Percentiles rank a stretch among this genome's conserved stretches.
These are phyloP conservation scores for Callyntrura sp. DNA, from an alignment of 2,888 invertebrate genomes.

Conservation along the genomic window DNA sequence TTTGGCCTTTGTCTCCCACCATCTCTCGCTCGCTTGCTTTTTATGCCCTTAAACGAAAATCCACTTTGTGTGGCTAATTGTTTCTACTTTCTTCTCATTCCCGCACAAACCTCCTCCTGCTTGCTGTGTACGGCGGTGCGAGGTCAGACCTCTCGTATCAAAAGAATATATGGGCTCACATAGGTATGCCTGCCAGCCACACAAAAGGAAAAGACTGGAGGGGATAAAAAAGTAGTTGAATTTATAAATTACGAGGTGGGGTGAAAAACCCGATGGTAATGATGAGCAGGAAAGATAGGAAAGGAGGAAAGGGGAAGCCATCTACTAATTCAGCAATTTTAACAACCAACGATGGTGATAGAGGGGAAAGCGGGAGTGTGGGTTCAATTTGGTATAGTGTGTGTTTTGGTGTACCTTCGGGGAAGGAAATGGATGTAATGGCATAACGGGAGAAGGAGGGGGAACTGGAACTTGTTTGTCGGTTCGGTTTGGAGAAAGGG, in stretches of 20 bases:
- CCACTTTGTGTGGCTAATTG: conserved; percentile 42
- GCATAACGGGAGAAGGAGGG: no score
- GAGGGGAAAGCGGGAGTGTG: background rate
- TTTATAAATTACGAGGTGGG: background rate
- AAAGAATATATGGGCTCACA: background rate
- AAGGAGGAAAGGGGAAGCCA: conserved; percentile 39
- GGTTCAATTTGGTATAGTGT: background rate
- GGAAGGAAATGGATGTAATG: conserved; percentile 27
- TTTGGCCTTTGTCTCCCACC: background rate
- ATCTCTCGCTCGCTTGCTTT: background rate
- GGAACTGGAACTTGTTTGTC: no score
- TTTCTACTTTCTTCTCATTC: conserved; percentile 28
- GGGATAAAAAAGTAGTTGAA: conserved; percentile 41
- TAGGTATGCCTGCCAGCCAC: background rate
- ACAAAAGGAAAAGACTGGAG: conserved; percentile 30
- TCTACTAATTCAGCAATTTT: conserved; percentile 45
- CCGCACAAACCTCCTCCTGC: background rate
- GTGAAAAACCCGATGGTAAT: conserved; percentile 14
- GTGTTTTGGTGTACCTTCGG: background rate
- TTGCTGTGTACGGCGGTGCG: background rate
- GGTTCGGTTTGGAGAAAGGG: no score
- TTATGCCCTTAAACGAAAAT: conserved; percentile 38
- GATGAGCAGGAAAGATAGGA: conserved; percentile 30
- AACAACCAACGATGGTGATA: background rate
- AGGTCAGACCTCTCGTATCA: background rate